Conservation (phyloP, 2,797 vertebrate species). For the Meda fulgida region DNA sequence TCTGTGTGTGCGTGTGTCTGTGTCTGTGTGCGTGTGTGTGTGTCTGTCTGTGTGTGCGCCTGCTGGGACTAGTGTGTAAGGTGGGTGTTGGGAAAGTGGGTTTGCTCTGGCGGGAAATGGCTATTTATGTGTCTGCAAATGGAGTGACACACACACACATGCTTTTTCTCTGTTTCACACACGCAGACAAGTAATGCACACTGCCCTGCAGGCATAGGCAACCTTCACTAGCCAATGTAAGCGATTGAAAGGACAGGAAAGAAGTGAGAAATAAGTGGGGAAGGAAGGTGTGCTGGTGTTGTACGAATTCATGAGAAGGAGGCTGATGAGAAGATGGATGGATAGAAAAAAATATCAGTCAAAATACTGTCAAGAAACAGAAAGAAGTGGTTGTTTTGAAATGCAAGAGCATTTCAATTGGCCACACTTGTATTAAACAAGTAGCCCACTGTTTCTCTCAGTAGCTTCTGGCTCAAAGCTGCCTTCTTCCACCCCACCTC, state of each 20-base stretch:
- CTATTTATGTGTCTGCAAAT: slow-evolving; percentile 84
- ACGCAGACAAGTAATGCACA: slow-evolving; percentile 43
- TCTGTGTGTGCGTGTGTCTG: too few relatives aligned
- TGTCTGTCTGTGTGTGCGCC: slow-evolving; percentile 36
- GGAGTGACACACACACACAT: slow-evolving; percentile 67
- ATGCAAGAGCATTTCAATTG: background rate
- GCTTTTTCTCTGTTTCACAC: slow-evolving; percentile 74
- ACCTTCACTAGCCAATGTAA: slow-evolving; percentile 77
- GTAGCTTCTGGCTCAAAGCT: slow-evolving; percentile 11
- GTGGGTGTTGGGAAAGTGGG: slow-evolving; percentile 78
- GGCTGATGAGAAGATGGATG: slow-evolving; percentile 47
- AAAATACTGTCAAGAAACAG: background rate
- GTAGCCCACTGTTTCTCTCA: slow-evolving; percentile 40
- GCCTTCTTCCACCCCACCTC: slow-evolving; percentile 22
- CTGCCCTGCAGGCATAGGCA: slow-evolving; percentile 80
- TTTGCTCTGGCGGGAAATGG: slow-evolving; percentile 87
- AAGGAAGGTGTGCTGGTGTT: slow-evolving; percentile 59
- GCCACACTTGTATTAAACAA: slow-evolving; percentile 46
- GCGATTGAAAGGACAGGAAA: slow-evolving; percentile 65
- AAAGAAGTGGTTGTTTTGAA: background rate
- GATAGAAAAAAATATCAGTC: background rate
- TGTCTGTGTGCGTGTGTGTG: too few relatives aligned
- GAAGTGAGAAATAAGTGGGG: slow-evolving; percentile 35
- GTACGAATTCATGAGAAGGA: slow-evolving; percentile 50
- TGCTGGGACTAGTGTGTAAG: slow-evolving; percentile 63